Base-by-base conservation (phyloP, 1,140 invertebrate species). In the Papilio machaon region DNA sequence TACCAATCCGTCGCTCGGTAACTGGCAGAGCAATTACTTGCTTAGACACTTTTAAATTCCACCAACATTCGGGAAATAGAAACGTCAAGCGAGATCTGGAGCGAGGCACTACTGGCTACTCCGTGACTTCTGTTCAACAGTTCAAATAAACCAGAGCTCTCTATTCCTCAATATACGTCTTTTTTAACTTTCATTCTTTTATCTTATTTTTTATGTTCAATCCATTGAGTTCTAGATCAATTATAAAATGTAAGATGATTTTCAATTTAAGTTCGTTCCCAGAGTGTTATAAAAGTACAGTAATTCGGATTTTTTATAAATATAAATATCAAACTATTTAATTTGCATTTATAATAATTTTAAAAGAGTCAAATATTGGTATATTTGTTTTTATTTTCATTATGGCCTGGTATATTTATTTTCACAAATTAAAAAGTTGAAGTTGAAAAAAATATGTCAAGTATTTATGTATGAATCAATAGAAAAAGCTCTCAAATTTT, bases 21-120 rank as follows among this genome's bases (percentile, higher is more conserved):
- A 92, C 92, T 94, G 91, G 91, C 92, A 92, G 90, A 86, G 85
- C 92, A 94, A 92, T 94, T 94, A 92, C 90, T 94, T 92, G 85
- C 88, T 88, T 88, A 92, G 91, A 94, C 91, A 92, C 90, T 92
- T 92, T 91, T 88, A 92, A 89, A 92, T 89, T 89, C 88, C 86
- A 82, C 82, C 83, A 88, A 87, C 89, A 90, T 91, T 90, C 86
- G 85, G 88, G 83, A 89, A 91, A 94, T 92, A 85, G 91, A 90
- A 91, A 89, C 87, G 91, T 92, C 90, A 84, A 77, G 82, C 81
- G 82, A 75, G 81, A 80, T 83, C 76, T 78, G 52, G 52, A 78
- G 35, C 54, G 43, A 43, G 30, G 13, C 52, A 7, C 23, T 75
- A 81, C 54, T 82, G 60, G 74, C 58, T 74, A 79, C 82, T 70